phyloP scores from a whole-genome alignment of 2,797 vertebrate genomes.

The Cercopithecus mitis region DNA sequence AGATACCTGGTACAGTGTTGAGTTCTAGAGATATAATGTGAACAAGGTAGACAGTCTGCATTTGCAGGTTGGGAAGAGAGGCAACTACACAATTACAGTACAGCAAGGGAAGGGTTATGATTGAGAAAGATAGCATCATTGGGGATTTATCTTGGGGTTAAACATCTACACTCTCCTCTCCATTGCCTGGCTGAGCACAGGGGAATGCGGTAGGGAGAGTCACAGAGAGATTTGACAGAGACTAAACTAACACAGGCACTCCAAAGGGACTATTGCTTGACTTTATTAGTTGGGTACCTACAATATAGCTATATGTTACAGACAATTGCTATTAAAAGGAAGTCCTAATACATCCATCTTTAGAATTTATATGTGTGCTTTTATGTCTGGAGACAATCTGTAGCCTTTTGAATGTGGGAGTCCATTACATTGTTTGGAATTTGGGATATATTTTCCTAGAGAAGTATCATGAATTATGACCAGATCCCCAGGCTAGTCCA shows the following conservation, averaged over 20 bases:
- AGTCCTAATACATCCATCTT: neutral
- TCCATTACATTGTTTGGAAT: neutral
- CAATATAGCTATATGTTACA: neutral
- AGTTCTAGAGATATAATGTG: neutral
- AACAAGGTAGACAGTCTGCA: neutral
- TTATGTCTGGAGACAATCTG: neutral
- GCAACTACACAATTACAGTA: neutral
- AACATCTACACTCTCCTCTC: too few relatives aligned
- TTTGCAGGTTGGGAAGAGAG: neutral
- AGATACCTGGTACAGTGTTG: neutral
- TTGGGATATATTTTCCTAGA: neutral
- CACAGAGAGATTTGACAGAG: neutral
- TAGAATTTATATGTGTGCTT: neutral
- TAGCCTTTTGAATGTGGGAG: neutral
- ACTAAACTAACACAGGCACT: neutral
- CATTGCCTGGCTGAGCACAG: neutral
- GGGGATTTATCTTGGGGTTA: neutral
- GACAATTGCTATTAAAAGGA: conserved; percentile 1
- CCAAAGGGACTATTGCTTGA: neutral
- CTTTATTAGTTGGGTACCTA: neutral
- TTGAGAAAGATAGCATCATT: neutral
- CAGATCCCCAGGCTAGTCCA: neutral
- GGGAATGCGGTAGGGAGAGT: neutral
- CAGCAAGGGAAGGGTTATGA: neutral
- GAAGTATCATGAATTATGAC: neutral